Conservation (phyloP, 1,140 invertebrate species). For the Drosophila biarmipes region DNA sequence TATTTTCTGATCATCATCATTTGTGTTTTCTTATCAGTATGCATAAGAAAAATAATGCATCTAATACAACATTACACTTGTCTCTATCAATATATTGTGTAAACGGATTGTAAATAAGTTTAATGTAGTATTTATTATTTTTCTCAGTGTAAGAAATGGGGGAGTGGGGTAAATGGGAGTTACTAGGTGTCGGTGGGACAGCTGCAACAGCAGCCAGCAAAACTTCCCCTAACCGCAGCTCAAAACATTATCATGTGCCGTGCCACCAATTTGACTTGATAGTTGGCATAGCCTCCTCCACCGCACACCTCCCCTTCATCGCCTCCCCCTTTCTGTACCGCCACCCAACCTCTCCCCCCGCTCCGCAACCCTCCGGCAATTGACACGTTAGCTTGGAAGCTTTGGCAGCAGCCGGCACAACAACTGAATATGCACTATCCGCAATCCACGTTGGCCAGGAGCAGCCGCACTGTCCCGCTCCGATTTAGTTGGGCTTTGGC, state of each 20-base stretch:
- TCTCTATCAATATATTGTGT: too few species aligned
- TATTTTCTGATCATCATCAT: too few species aligned
- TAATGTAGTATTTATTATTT: not conserved
- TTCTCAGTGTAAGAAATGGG: slow-evolving; percentile 2
- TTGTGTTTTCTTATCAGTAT: too few species aligned
- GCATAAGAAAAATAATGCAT: too few species aligned
- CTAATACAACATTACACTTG: too few species aligned
- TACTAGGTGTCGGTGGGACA: slow-evolving; percentile 36
- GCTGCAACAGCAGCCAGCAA: slow-evolving; percentile 50
- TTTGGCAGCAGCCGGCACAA: slow-evolving; percentile 71
- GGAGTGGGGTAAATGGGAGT: slow-evolving; percentile 13
- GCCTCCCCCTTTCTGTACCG: not conserved
- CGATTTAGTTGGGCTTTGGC: slow-evolving; percentile 34
- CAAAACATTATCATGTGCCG: slow-evolving; percentile 81
- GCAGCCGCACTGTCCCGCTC: slow-evolving; percentile 22
- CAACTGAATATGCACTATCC: slow-evolving; percentile 54
- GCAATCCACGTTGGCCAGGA: slow-evolving; percentile 37
- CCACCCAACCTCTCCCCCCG: not conserved
- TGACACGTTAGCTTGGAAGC: slow-evolving; percentile 75
- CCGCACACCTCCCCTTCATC: not conserved
- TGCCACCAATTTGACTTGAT: slow-evolving; percentile 81
- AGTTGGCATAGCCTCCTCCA: slow-evolving; percentile 63
- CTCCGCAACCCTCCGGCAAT: slow-evolving; percentile 50
- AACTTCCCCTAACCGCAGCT: slow-evolving; percentile 73
- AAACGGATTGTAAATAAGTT: not conserved